Evolutionary conservation across 1,140 invertebrate species (phyloP).

Genomic region (Magallana gigas): DNA sequence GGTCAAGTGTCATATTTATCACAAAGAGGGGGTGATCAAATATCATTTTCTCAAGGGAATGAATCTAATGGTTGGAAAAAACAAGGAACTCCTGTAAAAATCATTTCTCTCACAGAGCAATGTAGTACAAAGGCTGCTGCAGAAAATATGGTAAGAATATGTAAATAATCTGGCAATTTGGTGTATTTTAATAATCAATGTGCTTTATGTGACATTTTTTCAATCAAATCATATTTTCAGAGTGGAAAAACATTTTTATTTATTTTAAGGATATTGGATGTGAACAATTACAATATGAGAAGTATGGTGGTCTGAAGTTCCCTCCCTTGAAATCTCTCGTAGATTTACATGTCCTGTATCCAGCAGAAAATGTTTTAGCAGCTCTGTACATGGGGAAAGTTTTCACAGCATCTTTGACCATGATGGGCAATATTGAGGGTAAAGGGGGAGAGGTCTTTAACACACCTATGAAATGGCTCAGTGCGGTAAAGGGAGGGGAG

Average conservation of each 20-base stretch:
- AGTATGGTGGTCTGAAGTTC: conserved; percentile 7
- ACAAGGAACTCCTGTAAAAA: neutral
- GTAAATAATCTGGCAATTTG: too few relatives aligned
- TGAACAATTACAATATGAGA: neutral
- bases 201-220: too few relatives aligned
- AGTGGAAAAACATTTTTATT: neutral
- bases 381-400: neutral
- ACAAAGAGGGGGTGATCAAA: neutral
- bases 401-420: conserved; percentile 35
- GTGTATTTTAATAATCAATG: too few relatives aligned
- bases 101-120: neutral
- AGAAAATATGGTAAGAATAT: too few relatives aligned
- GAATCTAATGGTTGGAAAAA: neutral
- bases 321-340: neutral
- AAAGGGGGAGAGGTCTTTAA: conserved; percentile 39
- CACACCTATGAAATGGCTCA: conserved; percentile 45
- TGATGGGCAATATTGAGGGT: conserved; percentile 35
- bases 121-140: too few relatives aligned
- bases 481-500: conserved; percentile 23
- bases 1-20: neutral
- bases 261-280: neutral
- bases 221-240: too few relatives aligned
- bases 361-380: neutral
- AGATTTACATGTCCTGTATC: conserved; percentile 4
- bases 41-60: neutral